phyloP scores from a whole-genome alignment of 2,888 invertebrate species.

The Alviniconcha strummeri region DNA sequence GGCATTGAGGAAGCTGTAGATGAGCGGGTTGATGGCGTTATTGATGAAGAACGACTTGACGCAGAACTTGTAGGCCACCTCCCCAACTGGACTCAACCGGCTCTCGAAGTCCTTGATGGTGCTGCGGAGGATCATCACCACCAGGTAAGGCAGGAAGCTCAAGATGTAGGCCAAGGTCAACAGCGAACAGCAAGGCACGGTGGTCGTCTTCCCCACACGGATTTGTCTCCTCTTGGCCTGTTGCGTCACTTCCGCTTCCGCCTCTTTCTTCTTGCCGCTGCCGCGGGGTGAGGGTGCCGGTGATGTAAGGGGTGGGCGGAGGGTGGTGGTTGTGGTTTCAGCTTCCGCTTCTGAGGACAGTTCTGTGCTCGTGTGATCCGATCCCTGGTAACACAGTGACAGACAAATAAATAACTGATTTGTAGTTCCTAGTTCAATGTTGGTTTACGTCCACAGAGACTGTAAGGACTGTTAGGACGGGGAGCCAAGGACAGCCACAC shows the following conservation, averaged over 20 bases:
- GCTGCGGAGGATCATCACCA: conserved; percentile 63
- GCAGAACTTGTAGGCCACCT: conserved; percentile 64
- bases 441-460: too few species aligned
- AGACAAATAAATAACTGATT: background rate
- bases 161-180: conserved; percentile 65
- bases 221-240: conserved; percentile 41
- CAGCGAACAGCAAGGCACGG: conserved; percentile 64
- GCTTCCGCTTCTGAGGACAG: conserved; percentile 58
- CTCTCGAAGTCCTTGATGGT: conserved; percentile 61
- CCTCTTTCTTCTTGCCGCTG: conserved; percentile 25
- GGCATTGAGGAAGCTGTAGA: conserved; percentile 66
- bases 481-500: too few species aligned
- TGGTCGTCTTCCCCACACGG: conserved; percentile 61
- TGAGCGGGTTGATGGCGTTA: conserved; percentile 67
- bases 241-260: conserved; percentile 5
- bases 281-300: conserved; percentile 40
- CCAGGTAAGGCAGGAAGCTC: conserved; percentile 64
- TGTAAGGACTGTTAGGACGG: too few species aligned
- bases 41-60: conserved; percentile 67
- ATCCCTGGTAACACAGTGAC: conserved; percentile 26
- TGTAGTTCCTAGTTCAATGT: too few species aligned
- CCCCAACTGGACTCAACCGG: conserved; percentile 52
- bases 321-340: conserved; percentile 45
- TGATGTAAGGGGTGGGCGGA: conserved; percentile 40
- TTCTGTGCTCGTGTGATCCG: conserved; percentile 61